Evolutionary conservation across 1,140 invertebrate genomes (phyloP).

Genomic region (Drosophila pandora): DNA sequence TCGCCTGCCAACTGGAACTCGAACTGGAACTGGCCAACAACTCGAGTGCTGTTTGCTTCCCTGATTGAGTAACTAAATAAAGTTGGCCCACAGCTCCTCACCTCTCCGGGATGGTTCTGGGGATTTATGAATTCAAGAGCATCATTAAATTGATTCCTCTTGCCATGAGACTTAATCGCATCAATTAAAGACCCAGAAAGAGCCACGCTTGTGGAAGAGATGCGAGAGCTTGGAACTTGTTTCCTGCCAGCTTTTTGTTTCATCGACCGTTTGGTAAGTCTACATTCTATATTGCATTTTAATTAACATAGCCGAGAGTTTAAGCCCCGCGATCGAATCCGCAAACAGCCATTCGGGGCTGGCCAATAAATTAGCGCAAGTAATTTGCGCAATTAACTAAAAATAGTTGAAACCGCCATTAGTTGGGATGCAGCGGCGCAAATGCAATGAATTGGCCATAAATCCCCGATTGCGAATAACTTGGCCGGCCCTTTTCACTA

Average conservation of each 20-base stretch:
- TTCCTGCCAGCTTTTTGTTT: not conserved
- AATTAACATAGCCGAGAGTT: constrained; percentile 6
- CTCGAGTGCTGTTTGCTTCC: constrained; percentile 69
- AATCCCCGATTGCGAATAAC: constrained; percentile 28
- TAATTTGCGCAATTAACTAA: constrained; percentile 73
- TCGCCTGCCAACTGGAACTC: constrained; percentile 47
- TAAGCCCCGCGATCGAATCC: constrained; percentile 3
- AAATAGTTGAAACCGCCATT: constrained; percentile 55
- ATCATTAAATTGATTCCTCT: constrained; percentile 7
- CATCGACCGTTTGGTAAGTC: not conserved
- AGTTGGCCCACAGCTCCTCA: constrained; percentile 10
- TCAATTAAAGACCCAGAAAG: constrained; percentile 8
- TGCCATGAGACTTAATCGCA: not conserved
- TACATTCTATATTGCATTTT: not conserved
- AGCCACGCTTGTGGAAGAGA: not conserved
- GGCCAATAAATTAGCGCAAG: constrained; percentile 66
- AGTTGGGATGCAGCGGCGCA: constrained; percentile 37
- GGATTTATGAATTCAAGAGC: constrained; percentile 17
- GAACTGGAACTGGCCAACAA: constrained; percentile 57
- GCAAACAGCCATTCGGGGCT: constrained; percentile 35
- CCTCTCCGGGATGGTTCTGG: too few species aligned
- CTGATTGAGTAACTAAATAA: constrained; percentile 78
- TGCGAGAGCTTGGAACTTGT: not conserved
- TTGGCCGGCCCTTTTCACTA: constrained; percentile 10
- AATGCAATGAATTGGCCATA: constrained; percentile 62